Evolutionary conservation across 2,888 invertebrate genomes (phyloP).

Genomic region (Nomada hirtipes): DNA sequence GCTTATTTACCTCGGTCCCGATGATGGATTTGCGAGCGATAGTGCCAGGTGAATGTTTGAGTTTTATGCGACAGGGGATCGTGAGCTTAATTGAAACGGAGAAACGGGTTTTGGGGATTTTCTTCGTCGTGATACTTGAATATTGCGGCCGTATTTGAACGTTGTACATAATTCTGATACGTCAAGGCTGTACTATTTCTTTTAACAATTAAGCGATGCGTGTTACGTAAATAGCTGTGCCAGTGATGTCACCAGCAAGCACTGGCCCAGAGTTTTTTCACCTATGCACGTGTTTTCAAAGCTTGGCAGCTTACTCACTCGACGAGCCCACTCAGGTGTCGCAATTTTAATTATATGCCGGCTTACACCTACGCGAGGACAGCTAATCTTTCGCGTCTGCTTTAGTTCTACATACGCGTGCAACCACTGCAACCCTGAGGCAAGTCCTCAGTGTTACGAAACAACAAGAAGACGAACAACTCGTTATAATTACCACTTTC

Average conservation of each 20-base stretch:
- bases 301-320: neutral
- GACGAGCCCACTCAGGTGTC: neutral
- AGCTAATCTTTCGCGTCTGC: neutral
- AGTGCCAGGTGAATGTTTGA: neutral
- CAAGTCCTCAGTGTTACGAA: no score
- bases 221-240: no score
- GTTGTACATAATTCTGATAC: no score
- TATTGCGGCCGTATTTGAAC: no score
- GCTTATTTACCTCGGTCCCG: constrained; percentile 14
- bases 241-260: no score
- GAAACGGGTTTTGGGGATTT: neutral
- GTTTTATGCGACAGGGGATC: neutral
- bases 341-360: neutral
- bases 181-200: no score
- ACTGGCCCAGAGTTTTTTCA: neutral
- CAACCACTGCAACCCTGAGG: neutral
- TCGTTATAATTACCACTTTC: neutral
- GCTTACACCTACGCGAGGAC: neutral
- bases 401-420: neutral
- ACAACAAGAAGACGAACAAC: neutral
- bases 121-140: no score
- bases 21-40: constrained; percentile 34
- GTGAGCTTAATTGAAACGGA: neutral
- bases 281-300: neutral
- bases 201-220: no score